Conservation (phyloP, 2,888 invertebrate species). For the Agrochola lychnidis region DNA sequence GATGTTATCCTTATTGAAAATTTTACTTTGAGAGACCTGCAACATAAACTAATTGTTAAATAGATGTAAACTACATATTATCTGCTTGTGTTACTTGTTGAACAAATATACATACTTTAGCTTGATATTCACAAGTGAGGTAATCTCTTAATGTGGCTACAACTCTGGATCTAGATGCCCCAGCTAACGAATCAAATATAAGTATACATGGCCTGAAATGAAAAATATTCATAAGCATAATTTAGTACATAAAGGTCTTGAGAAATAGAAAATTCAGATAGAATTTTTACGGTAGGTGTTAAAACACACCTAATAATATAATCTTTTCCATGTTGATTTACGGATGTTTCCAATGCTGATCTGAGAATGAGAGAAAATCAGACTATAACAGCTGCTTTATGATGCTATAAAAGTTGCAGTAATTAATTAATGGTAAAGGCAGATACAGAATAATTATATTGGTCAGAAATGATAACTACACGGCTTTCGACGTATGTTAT, state of each 20-base stretch:
- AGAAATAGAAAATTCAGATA: constrained; percentile 5
- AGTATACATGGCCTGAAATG: constrained; percentile 96
- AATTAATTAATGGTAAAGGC: neutral
- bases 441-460: neutral
- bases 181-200: constrained; percentile 98
- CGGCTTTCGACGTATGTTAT: neutral
- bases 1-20: constrained; percentile 95
- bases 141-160: constrained; percentile 98
- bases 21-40: constrained; percentile 91
- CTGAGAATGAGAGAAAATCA: constrained; percentile 46
- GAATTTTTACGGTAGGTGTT: constrained; percentile 27
- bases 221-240: constrained; percentile 23
- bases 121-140: constrained; percentile 95
- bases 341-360: constrained; percentile 41
- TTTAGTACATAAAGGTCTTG: neutral
- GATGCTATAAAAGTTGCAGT: neutral
- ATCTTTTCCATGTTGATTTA: constrained; percentile 56
- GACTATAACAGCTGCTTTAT: constrained; percentile 20
- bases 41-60: constrained; percentile 61
- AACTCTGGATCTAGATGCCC: constrained; percentile 95
- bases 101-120: constrained; percentile 89
- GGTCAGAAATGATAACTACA: neutral
- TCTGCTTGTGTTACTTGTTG: neutral
- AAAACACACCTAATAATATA: constrained; percentile 59
- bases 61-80: neutral